These are phyloP conservation scores for Excalfactoria chinensis DNA, from an alignment of 2,113 vertebrate genomes.

Conservation along the genomic window DNA sequence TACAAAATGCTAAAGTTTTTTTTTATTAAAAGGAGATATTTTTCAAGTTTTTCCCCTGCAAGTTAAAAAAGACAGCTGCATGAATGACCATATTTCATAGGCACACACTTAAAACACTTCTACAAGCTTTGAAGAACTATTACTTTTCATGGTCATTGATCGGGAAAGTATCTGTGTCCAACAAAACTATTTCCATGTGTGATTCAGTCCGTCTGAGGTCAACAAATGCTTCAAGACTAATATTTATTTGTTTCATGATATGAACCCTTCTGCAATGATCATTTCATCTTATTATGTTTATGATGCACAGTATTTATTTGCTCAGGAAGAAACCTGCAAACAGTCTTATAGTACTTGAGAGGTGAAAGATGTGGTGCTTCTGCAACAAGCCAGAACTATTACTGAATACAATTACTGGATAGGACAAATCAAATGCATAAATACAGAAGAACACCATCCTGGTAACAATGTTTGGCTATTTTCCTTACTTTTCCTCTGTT, in stretches of 20 bases:
- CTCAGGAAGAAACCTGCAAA: conserved; percentile 6
- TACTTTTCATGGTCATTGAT: conserved; percentile 11
- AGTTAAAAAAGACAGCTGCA: background rate
- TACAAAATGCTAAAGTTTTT: background rate
- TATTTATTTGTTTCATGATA: conserved; percentile 43
- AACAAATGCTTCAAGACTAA: conserved; percentile 29
- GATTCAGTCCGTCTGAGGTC: conserved; percentile 10
- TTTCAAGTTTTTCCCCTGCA: background rate
- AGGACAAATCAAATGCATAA: background rate
- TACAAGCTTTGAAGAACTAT: conserved; percentile 13
- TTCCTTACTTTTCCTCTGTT: background rate
- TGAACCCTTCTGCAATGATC: conserved; percentile 18
- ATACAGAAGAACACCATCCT: background rate
- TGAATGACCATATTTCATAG: background rate
- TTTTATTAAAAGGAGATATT: background rate
- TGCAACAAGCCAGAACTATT: background rate
- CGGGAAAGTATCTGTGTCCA: background rate
- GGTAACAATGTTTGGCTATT: background rate
- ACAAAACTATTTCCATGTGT: background rate
- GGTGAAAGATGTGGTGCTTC: background rate
- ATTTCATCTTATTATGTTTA: conserved; percentile 49
- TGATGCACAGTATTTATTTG: conserved; percentile 5
- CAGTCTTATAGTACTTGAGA: background rate
- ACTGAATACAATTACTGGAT: background rate
- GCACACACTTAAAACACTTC: background rate